Evolutionary conservation across 2,797 vertebrate species (phyloP).

Genomic region (Cephalopachus bancanus): DNA sequence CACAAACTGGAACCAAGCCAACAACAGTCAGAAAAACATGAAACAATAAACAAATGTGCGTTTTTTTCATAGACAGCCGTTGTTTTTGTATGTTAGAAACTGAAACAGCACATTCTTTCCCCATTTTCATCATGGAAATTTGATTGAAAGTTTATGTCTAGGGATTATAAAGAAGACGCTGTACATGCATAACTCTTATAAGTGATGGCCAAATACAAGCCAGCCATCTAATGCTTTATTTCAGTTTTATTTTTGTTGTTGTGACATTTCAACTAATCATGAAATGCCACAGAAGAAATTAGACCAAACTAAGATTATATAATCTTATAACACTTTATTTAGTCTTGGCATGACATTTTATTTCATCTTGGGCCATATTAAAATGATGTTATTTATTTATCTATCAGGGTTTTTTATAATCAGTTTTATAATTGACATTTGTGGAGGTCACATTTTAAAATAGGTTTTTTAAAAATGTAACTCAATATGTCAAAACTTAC

Average conservation of each 20-base stretch:
- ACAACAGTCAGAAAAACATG: not conserved
- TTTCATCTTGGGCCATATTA: constrained; percentile 64
- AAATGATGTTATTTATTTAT: constrained; percentile 43
- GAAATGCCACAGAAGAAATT: constrained; percentile 44
- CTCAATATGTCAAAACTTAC: not conserved
- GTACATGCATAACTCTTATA: not conserved
- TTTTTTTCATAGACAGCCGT: not conserved
- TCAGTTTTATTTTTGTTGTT: constrained; percentile 22
- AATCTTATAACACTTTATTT: not conserved
- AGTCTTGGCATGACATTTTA: constrained; percentile 30
- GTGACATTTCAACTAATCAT: constrained; percentile 54
- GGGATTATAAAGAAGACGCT: no score
- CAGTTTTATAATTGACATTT: constrained; percentile 67
- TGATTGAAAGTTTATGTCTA: no score
- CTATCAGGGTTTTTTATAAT: not conserved
- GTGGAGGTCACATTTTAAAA: constrained; percentile 6
- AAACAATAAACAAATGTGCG: not conserved
- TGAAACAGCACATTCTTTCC: not conserved
- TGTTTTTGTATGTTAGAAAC: not conserved
- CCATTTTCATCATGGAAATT: no score
- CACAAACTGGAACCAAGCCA: not conserved
- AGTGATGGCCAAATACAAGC: not conserved
- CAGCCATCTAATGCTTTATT: constrained; percentile 6
- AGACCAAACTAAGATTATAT: constrained; percentile 68
- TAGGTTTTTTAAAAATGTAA: not conserved